Evolutionary conservation across 2,113 vertebrate genomes (phyloP), one percentile per base, ranked within the genome.

Genomic region (Catharus fuscescens): DNA sequence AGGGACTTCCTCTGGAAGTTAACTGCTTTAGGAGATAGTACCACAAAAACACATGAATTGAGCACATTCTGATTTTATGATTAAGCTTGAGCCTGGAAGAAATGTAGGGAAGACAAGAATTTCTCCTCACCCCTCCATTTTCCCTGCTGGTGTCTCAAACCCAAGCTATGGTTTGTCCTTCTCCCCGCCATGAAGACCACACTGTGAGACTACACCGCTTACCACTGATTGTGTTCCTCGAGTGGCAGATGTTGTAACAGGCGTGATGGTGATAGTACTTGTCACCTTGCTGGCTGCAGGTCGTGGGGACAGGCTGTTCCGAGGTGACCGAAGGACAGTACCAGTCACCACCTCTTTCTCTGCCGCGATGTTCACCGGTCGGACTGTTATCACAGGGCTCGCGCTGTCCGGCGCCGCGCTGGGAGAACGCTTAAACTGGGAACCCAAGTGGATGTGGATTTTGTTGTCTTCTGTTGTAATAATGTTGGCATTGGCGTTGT

Each of bases 381-480:
- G 98, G 56, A 99, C 97, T 2, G 98, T 99, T 78, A 99, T 95
- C 17, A 98, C 77, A 1, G 99, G 98, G 50, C 96, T 97, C 1
- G 90, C 61, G 8, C 97, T 94, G 13, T 99, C 99, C 2, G 97
- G 80, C 1, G 47, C 48, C 4, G 96, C 72, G 29, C 32, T 44
- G 18, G 97, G 94, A 5, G 98, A 97, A 54, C 98, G 98, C 90
- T 99, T 99, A 38, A 98, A 98, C 95, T 98, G 99, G 31, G 98
- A 96, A 5, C 99, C 99, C 92, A 99, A 70, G 88, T 99, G 99
- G 95, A 99, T 99, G 96, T 99, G 99, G 93, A 99, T 99, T 97
- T 99, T 99, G 92, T 99, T 99, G 97, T 99, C 99, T 87, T 99
- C 99, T 2, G 99, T 99, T 4, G 99, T 99, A 78, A 99, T 98